phyloP scores from a whole-genome alignment of 2,888 invertebrate genomes.

The Crioceris asparagi region DNA sequence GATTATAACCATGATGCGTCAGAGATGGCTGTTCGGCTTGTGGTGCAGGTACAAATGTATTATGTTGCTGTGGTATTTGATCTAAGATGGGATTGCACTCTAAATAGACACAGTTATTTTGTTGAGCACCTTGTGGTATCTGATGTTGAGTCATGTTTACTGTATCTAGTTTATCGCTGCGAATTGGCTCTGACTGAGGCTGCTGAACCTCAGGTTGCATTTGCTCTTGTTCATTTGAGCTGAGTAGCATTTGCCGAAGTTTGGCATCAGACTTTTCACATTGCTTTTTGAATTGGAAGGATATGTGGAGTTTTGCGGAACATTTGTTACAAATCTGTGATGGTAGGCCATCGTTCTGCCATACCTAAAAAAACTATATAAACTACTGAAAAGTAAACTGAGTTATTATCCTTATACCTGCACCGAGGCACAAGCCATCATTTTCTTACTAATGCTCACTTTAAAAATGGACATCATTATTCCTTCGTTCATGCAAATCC shows the following conservation, averaged over 20 bases:
- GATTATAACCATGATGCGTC: conserved; percentile 31
- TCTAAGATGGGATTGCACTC: conserved; percentile 32
- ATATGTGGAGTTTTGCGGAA: conserved; percentile 37
- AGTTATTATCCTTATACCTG: conserved; percentile 29
- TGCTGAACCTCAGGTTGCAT: background rate
- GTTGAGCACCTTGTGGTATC: conserved; percentile 16
- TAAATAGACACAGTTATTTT: conserved; percentile 32
- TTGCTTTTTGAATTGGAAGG: conserved; percentile 40
- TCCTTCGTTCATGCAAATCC: conserved; percentile 37
- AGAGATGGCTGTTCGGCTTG: conserved; percentile 24
- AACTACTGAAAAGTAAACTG: conserved; percentile 1
- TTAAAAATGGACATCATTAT: conserved; percentile 39
- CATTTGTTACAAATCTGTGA: conserved; percentile 40
- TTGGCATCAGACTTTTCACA: conserved; percentile 40
- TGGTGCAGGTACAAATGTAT: conserved; percentile 20
- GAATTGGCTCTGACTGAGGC: too few relatives aligned
- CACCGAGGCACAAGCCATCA: conserved; percentile 39
- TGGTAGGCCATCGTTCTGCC: conserved; percentile 40
- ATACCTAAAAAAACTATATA: conserved; percentile 31
- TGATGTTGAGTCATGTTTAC: conserved; percentile 16
- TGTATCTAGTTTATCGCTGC: conserved; percentile 9
- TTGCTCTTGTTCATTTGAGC: background rate
- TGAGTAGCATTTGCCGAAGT: conserved; percentile 31
- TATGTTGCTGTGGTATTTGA: conserved; percentile 24
- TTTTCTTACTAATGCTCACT: conserved; percentile 39